Percentiles rank a stretch among this genome's conserved stretches.
Evolutionary conservation across 1,140 invertebrate species (phyloP).

Genomic region (Drosophila sturtevanti): DNA sequence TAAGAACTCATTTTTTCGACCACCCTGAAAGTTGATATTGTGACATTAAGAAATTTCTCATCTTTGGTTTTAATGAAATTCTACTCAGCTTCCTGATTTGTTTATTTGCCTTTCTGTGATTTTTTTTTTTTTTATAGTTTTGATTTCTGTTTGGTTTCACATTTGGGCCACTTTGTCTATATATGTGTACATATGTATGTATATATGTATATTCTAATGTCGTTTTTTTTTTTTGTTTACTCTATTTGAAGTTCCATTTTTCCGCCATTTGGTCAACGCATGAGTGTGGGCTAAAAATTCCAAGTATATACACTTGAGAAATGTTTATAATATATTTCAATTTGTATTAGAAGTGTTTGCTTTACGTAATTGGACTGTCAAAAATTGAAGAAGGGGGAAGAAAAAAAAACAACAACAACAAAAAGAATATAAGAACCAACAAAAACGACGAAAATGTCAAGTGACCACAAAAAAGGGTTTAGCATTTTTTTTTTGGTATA

Average conservation of each 20-base stretch:
- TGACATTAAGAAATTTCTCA: background rate
- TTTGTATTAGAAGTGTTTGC: constrained; percentile 77
- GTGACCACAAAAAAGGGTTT: constrained; percentile 17
- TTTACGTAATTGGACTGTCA: constrained; percentile 78
- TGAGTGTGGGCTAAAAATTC: constrained; percentile 45
- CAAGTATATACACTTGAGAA: constrained; percentile 30
- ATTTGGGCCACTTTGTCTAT: background rate
- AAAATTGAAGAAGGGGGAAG: constrained; percentile 54
- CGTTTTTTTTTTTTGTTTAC: background rate
- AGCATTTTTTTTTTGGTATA: constrained; percentile 41
- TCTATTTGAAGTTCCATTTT: background rate
- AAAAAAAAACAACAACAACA: constrained; percentile 28
- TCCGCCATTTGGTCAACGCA: background rate
- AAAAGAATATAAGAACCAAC: no score
- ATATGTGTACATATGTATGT: background rate
- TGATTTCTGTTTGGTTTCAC: background rate
- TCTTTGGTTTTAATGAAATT: background rate
- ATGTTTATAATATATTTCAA: constrained; percentile 57
- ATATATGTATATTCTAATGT: background rate
- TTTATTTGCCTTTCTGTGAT: background rate
- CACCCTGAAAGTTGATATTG: background rate
- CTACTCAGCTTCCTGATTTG: background rate
- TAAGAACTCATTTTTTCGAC: background rate
- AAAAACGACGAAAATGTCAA: constrained; percentile 21
- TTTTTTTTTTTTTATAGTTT: no score